Base-by-base conservation (phyloP, 1,140 invertebrate species). In the Phocides pigmalion region DNA sequence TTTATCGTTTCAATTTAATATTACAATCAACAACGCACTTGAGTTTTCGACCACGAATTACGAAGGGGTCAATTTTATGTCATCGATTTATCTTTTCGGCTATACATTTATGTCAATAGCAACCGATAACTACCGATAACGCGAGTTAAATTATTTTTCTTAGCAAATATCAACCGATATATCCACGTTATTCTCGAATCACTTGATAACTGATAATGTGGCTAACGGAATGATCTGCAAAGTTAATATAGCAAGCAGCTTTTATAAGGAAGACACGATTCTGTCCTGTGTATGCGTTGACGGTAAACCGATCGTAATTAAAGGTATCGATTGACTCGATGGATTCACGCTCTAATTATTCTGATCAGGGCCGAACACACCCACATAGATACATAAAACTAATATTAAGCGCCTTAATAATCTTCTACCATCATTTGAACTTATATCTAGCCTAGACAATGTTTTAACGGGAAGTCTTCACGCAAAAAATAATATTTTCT, bases 91-190 rank as follows among this genome's bases (percentile, higher is more conserved):
- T 79, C 66, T 49, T 75, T 76, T 67, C 19, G 51, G 47, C 56
- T 62, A 58, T 61, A 56, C 50, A 74, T 79, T 82, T 84, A 70
- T 79, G 77, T 85, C 79, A 85, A 59, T 51, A 35, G 51, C 51
- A 56, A 50, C 46, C 22, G 75, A 59, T 51, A 35, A 49, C 51
- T 53, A 50, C 46, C 22, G 75, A 81, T 76, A 82, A 76, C 14
- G 28, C 32, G 6, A 42, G 28, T 44, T 54, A 72, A 50, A 46
- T 67, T 59, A 59, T 12, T 59, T 37, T 63, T 44, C 12, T 20
- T 19, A 25, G 41, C 56, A 16, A 59, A 59, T 47, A 35, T 9
- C 42, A 46, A 58, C 12, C 9, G 15, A 46, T 58, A 32, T 32
- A 59, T 32, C 15, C n/a, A 39, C 17, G 22, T 17, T 46, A 15